Evolutionary conservation across 2,113 vertebrate genomes (phyloP), one percentile per base, ranked within the genome.

Genomic region (Tiliqua scincoides): DNA sequence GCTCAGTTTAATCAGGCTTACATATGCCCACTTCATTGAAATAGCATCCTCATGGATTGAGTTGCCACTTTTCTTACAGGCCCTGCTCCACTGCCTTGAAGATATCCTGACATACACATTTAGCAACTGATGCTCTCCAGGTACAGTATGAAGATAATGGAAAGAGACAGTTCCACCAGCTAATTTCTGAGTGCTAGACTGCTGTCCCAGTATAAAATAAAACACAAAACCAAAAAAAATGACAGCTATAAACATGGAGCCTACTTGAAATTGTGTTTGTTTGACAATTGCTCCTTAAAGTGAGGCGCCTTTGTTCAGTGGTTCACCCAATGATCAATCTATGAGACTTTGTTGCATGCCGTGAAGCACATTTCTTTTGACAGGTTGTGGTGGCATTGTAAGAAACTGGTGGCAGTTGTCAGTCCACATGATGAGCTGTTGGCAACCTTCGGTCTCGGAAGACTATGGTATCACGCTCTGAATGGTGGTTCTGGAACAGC

Each of bases 1-100:
- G 67, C 80, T 87, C 85, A 85, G 83, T 65, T 48, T 89, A 89
- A 87, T n/a, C 61, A 81, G 25, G 3, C 37, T n/a, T 27, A 48
- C 1, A 62, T 88, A 88, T 71, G 14, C 4, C 87, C 27, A 2
- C 40, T 40, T 88, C 83, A 76, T 20, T 75, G 61, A 75, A 48
- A 35, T 4, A 48, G 11, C 30, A 63, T 52, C 59, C 25, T 10
- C 2, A 27, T 27, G 61, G 23, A 77, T 65, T 27, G 48, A 62
- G 52, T 67, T 52, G 21, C 43, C 12, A 54, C 40, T 2, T n/a
- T 23, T 85, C 67, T 79, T 71, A 32, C 27, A 61, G 68, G 68
- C 3, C 10, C 1, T 43, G 10, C 30, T 48, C 27, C 35, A 10
- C 2, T 61, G 11, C 27, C 52, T 68, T 81, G n/a, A 65, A 3